A percentile compares a stretch with the other conserved stretches of the same genome.
Conservation (phyloP, 2,113 vertebrate species). For the Nannospalax galili region DNA sequence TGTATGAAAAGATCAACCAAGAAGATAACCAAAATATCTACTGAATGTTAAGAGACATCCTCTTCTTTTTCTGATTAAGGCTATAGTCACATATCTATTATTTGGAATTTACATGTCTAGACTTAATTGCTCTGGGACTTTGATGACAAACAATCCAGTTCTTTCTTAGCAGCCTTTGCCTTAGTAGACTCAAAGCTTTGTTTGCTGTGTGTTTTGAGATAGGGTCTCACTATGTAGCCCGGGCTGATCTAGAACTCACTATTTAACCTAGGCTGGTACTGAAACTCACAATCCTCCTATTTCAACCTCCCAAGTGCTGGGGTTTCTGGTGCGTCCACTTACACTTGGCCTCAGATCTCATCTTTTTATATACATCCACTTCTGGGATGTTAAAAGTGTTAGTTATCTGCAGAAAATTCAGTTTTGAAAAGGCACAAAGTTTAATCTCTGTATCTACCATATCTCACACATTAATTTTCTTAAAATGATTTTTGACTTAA, state of each 20-base stretch:
- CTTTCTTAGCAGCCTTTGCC: background rate
- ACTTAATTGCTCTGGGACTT: background rate
- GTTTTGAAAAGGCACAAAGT: background rate
- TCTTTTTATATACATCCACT: background rate
- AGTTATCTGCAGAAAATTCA: background rate
- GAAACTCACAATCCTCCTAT: background rate
- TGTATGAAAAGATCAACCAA: background rate
- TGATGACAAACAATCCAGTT: background rate
- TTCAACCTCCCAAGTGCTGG: background rate
- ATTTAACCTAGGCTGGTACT: background rate
- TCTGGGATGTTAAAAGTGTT: background rate
- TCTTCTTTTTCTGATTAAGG: background rate
- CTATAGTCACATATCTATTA: background rate
- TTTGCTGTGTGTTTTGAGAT: background rate
- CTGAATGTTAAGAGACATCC: background rate
- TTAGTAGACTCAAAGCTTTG: background rate
- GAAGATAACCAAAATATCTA: constrained; percentile 29
- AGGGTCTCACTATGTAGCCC: background rate
- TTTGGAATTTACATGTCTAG: background rate
- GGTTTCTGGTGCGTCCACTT: background rate
- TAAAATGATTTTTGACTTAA: constrained; percentile 23
- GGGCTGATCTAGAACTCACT: background rate
- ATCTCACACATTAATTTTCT: background rate
- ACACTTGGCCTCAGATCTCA: background rate
- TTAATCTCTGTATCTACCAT: background rate